Evolutionary conservation across 2,797 vertebrate species (phyloP).

Genomic region (Notamacropus eugenii): DNA sequence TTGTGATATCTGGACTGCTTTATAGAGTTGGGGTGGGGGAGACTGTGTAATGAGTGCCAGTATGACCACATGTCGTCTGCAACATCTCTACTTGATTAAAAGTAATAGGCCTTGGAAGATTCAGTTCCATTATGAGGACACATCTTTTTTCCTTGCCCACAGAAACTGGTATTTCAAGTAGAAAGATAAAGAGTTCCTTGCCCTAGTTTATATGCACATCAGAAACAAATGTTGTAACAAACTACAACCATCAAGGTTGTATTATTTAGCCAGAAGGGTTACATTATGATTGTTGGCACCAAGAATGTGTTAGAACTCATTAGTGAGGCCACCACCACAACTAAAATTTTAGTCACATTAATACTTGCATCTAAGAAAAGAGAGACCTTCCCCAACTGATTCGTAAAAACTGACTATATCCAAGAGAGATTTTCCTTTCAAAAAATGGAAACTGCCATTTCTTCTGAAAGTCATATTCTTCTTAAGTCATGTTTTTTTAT

Average conservation of each 20-base stretch:
- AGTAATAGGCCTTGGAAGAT: not conserved
- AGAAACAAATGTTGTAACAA: not conserved
- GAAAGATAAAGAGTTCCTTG: not conserved
- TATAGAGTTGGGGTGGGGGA: not conserved
- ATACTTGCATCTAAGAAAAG: not conserved
- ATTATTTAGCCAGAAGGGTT: not conserved
- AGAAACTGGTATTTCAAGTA: not conserved
- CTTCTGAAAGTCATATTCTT: not conserved
- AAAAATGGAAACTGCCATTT: not conserved
- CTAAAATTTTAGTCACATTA: not conserved
- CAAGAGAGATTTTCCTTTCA: not conserved
- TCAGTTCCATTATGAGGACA: not conserved
- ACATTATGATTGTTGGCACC: not conserved
- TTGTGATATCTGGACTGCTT: not conserved
- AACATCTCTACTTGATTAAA: not conserved
- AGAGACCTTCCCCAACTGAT: not conserved
- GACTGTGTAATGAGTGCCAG: not conserved
- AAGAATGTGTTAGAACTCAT: not conserved
- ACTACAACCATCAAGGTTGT: not conserved
- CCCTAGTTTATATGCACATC: not conserved
- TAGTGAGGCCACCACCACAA: not conserved
- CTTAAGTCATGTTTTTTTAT: not conserved
- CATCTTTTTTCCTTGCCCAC: not conserved
- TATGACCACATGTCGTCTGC: not conserved
- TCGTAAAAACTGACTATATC: not conserved